These are phyloP conservation scores for Drosophila mayri DNA, from an alignment of 1,140 invertebrate species.

Conservation along the genomic window DNA sequence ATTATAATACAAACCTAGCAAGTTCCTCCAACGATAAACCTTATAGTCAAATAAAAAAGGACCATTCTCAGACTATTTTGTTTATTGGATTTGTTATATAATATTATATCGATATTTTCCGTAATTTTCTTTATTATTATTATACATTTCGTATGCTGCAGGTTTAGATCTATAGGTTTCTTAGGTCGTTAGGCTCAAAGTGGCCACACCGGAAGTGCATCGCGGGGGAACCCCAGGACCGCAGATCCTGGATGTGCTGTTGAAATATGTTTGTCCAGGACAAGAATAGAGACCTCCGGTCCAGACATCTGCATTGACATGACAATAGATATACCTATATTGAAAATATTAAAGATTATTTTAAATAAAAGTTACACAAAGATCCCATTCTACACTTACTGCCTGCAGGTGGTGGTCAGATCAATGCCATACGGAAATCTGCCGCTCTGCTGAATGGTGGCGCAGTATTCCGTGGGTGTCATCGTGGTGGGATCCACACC, in stretches of 20 bases:
- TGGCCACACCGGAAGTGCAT: slow-evolving; percentile 24
- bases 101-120: not conserved
- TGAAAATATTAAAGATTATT: not conserved
- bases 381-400: slow-evolving; percentile 20
- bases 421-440: slow-evolving; percentile 43
- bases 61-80: not conserved
- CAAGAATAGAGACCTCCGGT: slow-evolving; percentile 41
- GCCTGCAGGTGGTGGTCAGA: slow-evolving; percentile 41
- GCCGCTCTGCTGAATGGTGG: slow-evolving; percentile 15
- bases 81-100: not conserved
- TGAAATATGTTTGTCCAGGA: slow-evolving; percentile 54
- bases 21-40: no score
- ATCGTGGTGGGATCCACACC: slow-evolving; percentile 10
- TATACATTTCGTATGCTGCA: not conserved
- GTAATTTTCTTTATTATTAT: no score
- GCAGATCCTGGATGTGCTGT: slow-evolving; percentile 26
- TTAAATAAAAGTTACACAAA: not conserved
- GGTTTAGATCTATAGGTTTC: not conserved
- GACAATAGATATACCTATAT: slow-evolving; percentile 45
- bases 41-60: not conserved
- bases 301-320: slow-evolving; percentile 3
- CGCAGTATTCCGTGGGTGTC: slow-evolving; percentile 37
- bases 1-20: accelerated
- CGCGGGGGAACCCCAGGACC: slow-evolving; percentile 30
- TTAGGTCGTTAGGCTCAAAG: slow-evolving; percentile 14